Evolutionary conservation across 1,140 invertebrate genomes (phyloP).

Genomic region (Hesperophylax magnus): DNA sequence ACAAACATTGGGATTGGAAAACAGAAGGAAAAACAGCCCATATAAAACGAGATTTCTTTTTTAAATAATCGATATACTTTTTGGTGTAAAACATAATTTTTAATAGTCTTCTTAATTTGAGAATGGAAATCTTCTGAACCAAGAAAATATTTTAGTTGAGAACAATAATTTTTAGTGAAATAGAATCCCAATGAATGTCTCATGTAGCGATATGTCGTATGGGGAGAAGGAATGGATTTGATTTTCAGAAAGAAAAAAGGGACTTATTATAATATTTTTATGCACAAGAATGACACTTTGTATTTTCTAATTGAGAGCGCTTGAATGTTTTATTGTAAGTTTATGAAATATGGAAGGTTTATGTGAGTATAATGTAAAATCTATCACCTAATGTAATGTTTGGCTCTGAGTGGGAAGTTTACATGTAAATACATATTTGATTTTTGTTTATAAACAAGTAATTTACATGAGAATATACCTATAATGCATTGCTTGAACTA

Average conservation of each 20-base stretch:
- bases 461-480: no score
- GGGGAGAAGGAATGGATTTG: background rate
- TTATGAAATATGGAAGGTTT: background rate
- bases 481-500: no score
- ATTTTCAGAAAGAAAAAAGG: background rate
- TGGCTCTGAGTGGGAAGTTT: no score
- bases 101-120: no score
- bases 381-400: no score
- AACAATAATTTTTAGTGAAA: background rate
- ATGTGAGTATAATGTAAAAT: no score
- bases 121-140: no score
- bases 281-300: constrained; percentile 20
- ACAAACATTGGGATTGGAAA: constrained; percentile 36
- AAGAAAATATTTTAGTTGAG: no score
- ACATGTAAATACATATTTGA: no score
- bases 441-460: no score
- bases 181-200: constrained; percentile 22
- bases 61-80: background rate
- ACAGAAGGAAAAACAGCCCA: no score
- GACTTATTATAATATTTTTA: background rate
- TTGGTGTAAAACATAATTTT: background rate
- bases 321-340: background rate
- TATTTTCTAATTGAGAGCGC: background rate
- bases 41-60: no score
- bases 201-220: background rate